phyloP scores from a whole-genome alignment of 2,888 invertebrate species.

The Neocrepidodera transversa region DNA sequence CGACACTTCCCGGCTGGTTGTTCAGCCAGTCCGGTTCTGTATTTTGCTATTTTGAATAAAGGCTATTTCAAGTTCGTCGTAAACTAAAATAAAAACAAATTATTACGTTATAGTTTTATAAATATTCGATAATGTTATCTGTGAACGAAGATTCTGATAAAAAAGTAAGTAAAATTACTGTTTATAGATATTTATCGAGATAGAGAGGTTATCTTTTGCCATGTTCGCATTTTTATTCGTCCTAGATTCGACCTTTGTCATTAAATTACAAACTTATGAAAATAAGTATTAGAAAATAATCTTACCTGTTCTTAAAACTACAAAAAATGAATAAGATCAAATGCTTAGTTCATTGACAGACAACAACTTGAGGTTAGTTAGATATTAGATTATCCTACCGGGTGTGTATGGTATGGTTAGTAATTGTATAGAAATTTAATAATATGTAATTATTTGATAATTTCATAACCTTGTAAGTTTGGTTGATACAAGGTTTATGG shows the following conservation, averaged over 20 bases:
- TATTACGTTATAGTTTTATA: not conserved
- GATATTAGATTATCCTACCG: too few species aligned
- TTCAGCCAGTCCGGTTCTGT: not conserved
- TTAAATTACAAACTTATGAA: not conserved
- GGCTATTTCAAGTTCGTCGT: conserved; percentile 3
- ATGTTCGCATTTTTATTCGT: conserved; percentile 35
- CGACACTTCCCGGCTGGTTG: too few species aligned
- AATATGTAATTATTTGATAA: too few species aligned
- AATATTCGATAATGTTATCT: conserved; percentile 44
- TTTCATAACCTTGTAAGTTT: too few species aligned
- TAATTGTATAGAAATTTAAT: too few species aligned
- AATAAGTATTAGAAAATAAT: too few species aligned
- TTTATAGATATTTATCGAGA: conserved; percentile 24
- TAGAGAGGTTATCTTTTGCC: conserved; percentile 41
- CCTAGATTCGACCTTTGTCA: not conserved
- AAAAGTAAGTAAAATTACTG: conserved; percentile 49
- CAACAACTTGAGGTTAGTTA: too few species aligned
- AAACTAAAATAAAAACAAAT: conserved; percentile 15
- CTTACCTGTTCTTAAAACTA: too few species aligned
- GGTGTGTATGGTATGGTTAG: too few species aligned
- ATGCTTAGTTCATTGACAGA: too few species aligned
- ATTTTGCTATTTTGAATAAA: not conserved
- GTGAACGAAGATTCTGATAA: conserved; percentile 46
- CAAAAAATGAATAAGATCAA: too few species aligned
- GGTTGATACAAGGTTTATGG: too few species aligned